Conservation (phyloP, 2,888 invertebrate genomes). For the Ennomos erosarius region DNA sequence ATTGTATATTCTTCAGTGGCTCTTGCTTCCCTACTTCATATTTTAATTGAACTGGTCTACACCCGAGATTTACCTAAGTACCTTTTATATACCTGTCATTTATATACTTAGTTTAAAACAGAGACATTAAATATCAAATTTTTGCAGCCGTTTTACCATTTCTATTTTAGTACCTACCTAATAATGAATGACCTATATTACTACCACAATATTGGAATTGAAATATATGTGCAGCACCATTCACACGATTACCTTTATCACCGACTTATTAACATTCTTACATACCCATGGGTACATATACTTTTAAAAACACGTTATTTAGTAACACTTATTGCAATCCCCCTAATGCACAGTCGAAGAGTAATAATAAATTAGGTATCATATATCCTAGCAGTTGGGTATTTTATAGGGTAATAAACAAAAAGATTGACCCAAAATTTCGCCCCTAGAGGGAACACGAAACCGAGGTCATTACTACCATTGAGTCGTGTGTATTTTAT, state of each 20-base stretch:
- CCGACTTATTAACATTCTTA: not conserved
- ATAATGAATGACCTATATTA: not conserved
- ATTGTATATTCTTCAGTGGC: conserved; percentile 4
- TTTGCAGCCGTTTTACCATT: not conserved
- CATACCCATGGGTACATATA: not conserved
- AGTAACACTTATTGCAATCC: conserved; percentile 6
- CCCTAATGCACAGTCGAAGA: conserved; percentile 24
- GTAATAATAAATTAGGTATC: conserved; percentile 19
- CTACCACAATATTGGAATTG: not conserved
- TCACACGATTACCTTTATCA: not conserved
- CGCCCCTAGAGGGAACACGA: conserved; percentile 49
- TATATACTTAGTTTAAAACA: not conserved
- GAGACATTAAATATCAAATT: not conserved
- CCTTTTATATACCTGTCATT: not conserved
- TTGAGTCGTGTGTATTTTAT: conserved; percentile 57
- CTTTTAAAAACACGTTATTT: conserved; percentile 1
- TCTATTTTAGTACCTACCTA: not conserved
- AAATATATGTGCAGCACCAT: not conserved
- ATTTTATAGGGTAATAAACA: conserved; percentile 55
- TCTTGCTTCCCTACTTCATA: conserved; percentile 9
- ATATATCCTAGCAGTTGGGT: conserved; percentile 29
- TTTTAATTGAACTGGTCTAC: not conserved
- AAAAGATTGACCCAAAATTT: conserved; percentile 59
- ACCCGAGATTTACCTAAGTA: not conserved
- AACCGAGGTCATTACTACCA: conserved; percentile 58